phyloP scores from a whole-genome alignment of 2,113 vertebrate genomes.

The Galeopterus variegatus region DNA sequence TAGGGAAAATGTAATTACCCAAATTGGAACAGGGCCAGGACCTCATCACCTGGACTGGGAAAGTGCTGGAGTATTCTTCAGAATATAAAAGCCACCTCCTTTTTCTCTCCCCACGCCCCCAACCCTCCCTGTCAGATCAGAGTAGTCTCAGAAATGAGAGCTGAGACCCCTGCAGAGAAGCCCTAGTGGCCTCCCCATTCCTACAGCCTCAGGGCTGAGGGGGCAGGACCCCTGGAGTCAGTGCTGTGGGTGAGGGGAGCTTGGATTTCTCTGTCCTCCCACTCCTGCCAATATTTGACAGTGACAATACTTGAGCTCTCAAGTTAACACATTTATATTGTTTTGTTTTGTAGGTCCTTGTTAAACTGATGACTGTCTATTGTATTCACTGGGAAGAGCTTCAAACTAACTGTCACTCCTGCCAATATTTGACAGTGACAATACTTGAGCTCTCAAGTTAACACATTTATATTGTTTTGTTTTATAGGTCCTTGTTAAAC shows the following conservation, averaged over 20 bases:
- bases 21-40: slow-evolving; percentile 77
- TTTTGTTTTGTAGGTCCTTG: not conserved
- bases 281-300: not conserved
- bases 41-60: slow-evolving; percentile 45
- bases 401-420: not conserved
- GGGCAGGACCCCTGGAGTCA: not conserved
- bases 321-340: not conserved
- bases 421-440: not conserved
- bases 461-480: not conserved
- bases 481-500: not conserved
- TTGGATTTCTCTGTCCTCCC: not conserved
- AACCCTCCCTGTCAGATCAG: not conserved
- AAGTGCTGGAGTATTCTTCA: slow-evolving; percentile 51
- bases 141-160: slow-evolving; percentile 47
- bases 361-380: not conserved
- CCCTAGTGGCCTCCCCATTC: not conserved
- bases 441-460: not conserved
- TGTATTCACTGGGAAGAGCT: not conserved
- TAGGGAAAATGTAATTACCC: slow-evolving; percentile 74
- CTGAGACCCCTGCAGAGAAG: not conserved
- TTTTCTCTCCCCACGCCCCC: not conserved
- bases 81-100: not conserved
- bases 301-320: not conserved
- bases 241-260: not conserved
- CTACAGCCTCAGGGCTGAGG: not conserved